phyloP scores from a whole-genome alignment of 2,113 vertebrate species.

The Siphamia tubifer region DNA sequence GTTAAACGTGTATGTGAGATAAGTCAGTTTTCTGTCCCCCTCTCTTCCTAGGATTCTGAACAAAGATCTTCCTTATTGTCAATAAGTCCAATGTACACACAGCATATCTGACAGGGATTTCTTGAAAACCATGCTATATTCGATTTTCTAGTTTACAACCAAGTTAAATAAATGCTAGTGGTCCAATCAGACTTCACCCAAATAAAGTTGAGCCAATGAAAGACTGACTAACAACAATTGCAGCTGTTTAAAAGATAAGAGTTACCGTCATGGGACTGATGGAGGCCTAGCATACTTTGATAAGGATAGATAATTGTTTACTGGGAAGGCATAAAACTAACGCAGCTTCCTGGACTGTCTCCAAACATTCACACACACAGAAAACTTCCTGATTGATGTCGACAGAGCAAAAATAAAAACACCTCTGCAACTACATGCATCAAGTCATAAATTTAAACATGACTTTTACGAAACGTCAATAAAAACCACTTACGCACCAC shows the following conservation, averaged over 20 bases:
- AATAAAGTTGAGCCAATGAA: not conserved
- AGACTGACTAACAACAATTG: not conserved
- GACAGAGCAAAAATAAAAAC: conserved; percentile 18
- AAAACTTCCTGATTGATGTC: not conserved
- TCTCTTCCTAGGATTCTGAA: conserved; percentile 25
- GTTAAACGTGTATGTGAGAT: conserved; percentile 22
- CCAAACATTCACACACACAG: not conserved
- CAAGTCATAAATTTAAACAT: too few relatives aligned
- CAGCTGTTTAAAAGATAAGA: not conserved
- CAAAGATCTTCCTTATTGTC: not conserved
- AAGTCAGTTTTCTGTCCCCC: conserved; percentile 12
- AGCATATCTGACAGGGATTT: not conserved
- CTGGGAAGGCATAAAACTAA: not conserved
- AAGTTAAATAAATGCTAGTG: not conserved
- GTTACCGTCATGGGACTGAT: not conserved
- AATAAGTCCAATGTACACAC: not conserved
- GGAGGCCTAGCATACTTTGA: not conserved
- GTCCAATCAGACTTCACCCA: not conserved
- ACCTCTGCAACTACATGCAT: conserved; percentile 42
- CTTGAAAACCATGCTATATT: not conserved
- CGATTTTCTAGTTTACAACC: not conserved
- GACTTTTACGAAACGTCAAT: not conserved
- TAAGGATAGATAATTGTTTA: not conserved
- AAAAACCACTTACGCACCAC: not conserved
- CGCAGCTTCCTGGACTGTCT: not conserved